phyloP scores from a whole-genome alignment of 2,113 vertebrate species.

The Phyllostomus discolor region DNA sequence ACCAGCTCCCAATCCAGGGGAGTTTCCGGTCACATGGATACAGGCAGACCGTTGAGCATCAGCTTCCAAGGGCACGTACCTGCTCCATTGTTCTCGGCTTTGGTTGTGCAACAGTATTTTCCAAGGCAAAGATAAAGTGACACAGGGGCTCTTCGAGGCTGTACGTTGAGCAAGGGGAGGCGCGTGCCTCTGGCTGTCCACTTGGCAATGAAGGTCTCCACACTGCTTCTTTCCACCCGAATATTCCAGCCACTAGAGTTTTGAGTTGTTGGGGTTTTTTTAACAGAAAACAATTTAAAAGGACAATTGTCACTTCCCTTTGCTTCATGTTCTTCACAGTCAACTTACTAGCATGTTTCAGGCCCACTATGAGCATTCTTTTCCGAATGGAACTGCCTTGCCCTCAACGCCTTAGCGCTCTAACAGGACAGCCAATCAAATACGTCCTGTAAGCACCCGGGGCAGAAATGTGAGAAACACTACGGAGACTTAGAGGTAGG shows the following conservation, averaged over 20 bases:
- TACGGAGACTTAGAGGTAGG: not conserved
- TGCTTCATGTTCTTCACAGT: conserved; percentile 11
- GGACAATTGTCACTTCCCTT: not conserved
- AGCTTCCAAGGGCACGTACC: not conserved
- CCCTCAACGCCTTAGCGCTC: not conserved
- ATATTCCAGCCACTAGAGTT: not conserved
- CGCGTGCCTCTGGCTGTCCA: not conserved
- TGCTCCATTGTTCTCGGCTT: not conserved
- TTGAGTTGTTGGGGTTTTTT: not conserved
- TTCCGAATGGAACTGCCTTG: not conserved
- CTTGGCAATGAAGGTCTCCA: not conserved
- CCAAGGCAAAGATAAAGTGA: not conserved
- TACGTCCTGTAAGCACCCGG: not conserved
- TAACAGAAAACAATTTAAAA: not conserved
- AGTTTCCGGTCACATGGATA: not conserved
- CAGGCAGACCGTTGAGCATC: not conserved
- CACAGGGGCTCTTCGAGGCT: not conserved
- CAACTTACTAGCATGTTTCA: not conserved
- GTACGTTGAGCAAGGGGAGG: not conserved
- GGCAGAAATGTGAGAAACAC: not conserved
- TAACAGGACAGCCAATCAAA: not conserved
- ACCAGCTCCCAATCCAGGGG: not conserved
- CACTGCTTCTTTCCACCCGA: conserved; percentile 24
- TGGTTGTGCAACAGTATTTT: conserved; percentile 10
- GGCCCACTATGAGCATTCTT: not conserved